Conservation (phyloP, 2,113 vertebrate genomes). For the Cinclus mexicanus region DNA sequence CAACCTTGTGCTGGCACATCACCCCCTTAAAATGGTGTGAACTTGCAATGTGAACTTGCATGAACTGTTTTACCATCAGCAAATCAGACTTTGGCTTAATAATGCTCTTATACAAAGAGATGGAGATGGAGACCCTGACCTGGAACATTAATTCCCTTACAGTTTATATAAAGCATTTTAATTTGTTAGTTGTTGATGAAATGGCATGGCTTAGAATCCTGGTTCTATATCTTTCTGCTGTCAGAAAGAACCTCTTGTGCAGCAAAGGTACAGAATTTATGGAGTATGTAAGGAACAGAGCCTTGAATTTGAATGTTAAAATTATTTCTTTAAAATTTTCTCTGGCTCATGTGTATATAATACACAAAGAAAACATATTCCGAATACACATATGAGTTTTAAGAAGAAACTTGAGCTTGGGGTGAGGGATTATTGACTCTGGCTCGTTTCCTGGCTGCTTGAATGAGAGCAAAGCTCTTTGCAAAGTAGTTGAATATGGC, state of each 20-base stretch:
- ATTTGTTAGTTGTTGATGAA: background rate
- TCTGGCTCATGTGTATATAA: constrained; percentile 13
- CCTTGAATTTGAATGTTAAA: background rate
- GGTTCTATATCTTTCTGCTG: background rate
- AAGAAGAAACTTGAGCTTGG: constrained; percentile 34
- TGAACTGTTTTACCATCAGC: background rate
- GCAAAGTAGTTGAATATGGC: constrained; percentile 6
- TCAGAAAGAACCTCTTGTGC: background rate
- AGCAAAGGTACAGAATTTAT: background rate
- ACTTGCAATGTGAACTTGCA: fast-evolving
- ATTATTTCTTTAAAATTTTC: constrained; percentile 37
- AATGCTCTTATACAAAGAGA: background rate
- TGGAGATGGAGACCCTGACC: background rate
- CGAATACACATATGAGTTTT: constrained; percentile 30
- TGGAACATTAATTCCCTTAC: background rate
- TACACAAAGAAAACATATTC: constrained; percentile 49
- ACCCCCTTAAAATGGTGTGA: background rate
- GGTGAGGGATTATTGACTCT: constrained; percentile 51
- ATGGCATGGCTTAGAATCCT: background rate
- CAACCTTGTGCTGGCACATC: fast-evolving
- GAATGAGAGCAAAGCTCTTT: constrained; percentile 33
- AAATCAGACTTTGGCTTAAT: background rate
- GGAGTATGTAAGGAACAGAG: background rate
- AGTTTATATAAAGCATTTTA: background rate
- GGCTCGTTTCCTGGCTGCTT: constrained; percentile 28